Evolutionary conservation across 2,113 vertebrate species (phyloP).

Genomic region (Climacteris rufus): DNA sequence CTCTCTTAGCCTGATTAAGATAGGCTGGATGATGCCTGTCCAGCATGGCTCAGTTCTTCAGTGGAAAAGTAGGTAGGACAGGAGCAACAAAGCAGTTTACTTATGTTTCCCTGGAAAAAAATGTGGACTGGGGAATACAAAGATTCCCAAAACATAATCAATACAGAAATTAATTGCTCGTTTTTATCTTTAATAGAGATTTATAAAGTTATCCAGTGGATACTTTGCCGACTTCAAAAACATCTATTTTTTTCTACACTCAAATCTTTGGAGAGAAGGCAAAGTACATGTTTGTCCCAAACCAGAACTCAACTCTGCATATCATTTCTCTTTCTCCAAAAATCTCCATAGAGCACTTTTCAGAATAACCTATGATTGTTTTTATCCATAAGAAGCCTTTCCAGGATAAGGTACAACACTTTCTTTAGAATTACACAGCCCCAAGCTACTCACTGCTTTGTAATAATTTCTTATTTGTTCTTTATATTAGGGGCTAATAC

Average conservation of each 20-base stretch:
- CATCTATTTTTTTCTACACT: background rate
- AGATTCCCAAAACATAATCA: background rate
- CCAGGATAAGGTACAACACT: background rate
- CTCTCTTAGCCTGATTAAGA: background rate
- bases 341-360: background rate
- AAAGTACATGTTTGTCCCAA: background rate
- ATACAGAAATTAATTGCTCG: background rate
- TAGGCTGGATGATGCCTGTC: background rate
- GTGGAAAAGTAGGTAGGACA: background rate
- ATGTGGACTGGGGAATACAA: accelerated
- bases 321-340: background rate
- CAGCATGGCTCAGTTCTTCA: background rate
- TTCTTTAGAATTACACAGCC: background rate
- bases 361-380: background rate
- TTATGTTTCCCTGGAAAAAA: background rate
- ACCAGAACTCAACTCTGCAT: background rate
- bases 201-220: background rate
- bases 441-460: background rate
- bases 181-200: background rate
- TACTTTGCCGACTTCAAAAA: background rate
- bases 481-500: background rate
- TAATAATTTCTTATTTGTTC: background rate
- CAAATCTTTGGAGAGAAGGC: background rate
- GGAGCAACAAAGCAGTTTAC: background rate
- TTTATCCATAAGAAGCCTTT: background rate